Evolutionary conservation across 2,797 vertebrate genomes (phyloP).

Genomic region (Sebastes steindachneri): DNA sequence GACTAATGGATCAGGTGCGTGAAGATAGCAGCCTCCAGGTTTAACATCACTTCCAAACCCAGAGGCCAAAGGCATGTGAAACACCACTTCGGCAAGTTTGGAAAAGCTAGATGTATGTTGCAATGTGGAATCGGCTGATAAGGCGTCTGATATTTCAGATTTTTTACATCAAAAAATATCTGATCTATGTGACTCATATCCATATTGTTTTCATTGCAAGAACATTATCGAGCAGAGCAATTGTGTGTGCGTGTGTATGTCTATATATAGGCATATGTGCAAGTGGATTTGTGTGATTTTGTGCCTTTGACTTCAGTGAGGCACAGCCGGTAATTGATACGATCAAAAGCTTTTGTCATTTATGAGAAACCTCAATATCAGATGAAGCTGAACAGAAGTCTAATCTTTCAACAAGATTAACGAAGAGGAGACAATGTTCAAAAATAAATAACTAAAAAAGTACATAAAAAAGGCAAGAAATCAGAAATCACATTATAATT

Average conservation of each 20-base stretch:
- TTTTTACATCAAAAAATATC: conserved; percentile 11
- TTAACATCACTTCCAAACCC: conserved; percentile 19
- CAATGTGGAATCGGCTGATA: conserved; percentile 20
- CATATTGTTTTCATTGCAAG: conserved; percentile 8
- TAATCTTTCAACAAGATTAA: conserved; percentile 80
- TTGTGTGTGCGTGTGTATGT: background rate
- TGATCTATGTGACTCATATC: background rate
- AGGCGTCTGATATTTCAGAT: background rate
- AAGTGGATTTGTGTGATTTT: conserved; percentile 32
- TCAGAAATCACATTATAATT: conserved; percentile 48
- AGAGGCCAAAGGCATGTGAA: conserved; percentile 37
- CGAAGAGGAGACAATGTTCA: conserved; percentile 59
- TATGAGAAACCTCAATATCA: conserved; percentile 75
- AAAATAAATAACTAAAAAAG: conserved; percentile 45
- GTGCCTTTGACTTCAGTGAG: conserved; percentile 47
- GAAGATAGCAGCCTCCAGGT: conserved; percentile 38
- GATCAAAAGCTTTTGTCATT: conserved; percentile 78
- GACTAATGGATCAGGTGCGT: conserved; percentile 56
- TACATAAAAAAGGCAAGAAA: conserved; percentile 34
- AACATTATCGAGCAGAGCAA: background rate
- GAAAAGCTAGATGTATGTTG: background rate
- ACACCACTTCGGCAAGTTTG: conserved; percentile 16
- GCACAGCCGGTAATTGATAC: conserved; percentile 69
- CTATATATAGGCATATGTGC: conserved; percentile 14
- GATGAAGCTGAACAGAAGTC: conserved; percentile 72